These are phyloP conservation scores for Liodrosophila aerea DNA, from an alignment of 2,888 invertebrate genomes.

Conservation along the genomic window DNA sequence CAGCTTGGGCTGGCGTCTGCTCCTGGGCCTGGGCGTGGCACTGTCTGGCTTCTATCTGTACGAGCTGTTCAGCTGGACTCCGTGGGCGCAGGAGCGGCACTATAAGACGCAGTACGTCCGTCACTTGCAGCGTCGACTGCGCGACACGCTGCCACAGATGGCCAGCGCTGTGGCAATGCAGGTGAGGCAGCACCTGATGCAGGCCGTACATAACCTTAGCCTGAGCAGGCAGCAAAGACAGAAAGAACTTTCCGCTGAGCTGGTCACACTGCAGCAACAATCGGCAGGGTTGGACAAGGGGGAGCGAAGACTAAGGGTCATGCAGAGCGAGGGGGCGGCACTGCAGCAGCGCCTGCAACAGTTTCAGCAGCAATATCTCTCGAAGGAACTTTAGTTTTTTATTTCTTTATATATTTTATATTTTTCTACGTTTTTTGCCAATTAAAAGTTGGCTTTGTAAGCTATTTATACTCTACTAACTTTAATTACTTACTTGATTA, in stretches of 20 bases:
- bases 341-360: conserved; percentile 29
- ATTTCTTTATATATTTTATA: not conserved
- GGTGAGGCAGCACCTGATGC: conserved; percentile 45
- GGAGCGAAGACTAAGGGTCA: conserved; percentile 21
- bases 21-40: conserved; percentile 89
- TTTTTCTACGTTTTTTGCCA: conserved; percentile 18
- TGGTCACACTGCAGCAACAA: conserved; percentile 10
- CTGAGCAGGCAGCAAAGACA: conserved; percentile 8
- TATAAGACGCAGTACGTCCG: conserved; percentile 97
- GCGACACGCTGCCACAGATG: conserved; percentile 95
- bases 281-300: conserved; percentile 15
- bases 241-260: conserved; percentile 11
- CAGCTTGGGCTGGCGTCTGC: conserved; percentile 97
- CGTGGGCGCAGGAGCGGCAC: conserved; percentile 94
- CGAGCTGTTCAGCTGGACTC: conserved; percentile 98
- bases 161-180: conserved; percentile 95
- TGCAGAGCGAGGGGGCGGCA: conserved; percentile 9
- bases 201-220: conserved; percentile 9
- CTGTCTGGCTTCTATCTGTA: conserved; percentile 96
- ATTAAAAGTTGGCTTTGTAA: conserved; percentile 44
- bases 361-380: conserved; percentile 43
- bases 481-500: conserved; percentile 60
- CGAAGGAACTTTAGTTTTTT: not conserved
- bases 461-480: conserved; percentile 28
- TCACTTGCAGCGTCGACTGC: conserved; percentile 94